Evolutionary conservation across 2,797 vertebrate genomes (phyloP), one percentile per base, ranked within the genome.

Genomic region (Lagocephalus sceleratus): DNA sequence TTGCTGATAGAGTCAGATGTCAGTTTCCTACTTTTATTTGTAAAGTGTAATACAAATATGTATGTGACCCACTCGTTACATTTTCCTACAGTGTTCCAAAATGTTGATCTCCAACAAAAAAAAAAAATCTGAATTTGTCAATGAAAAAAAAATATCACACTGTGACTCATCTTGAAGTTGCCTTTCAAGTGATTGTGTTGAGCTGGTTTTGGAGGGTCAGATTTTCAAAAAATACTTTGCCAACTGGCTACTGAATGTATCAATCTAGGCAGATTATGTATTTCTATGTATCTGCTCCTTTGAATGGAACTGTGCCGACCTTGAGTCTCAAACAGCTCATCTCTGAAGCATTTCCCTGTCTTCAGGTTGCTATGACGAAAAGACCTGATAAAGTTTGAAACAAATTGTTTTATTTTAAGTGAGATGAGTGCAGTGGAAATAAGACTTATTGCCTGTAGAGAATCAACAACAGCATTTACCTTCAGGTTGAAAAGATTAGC

Each of bases 221-320:
- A 32, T 66, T 60, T 42, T n/a, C 16, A 17, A 42, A 11, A 19
- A 42, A 42, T n/a, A 19, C 14, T 48, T 32, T 57, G 58, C 75
- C 68, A 23, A 47, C 54, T 72, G 70, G 73, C 77, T 20, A 49
- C 73, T 85, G 87, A 89, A 88, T 90, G 87, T 88, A 88, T 84
- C 80, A 78, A 46, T 26, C 3, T 35, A 45, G 63, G 51, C 56
- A 70, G 59, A 71, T 54, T 25, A 53, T 58, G 41, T 60, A 63
- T 68, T 65, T 55, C 67, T 65, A 54, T 49, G 46, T 56, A 64
- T 10, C 58, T 43, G 58, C 53, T 51, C 60, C 29, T 57, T 40
- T 49, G 42, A 72, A 57, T 42, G 50, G 63, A 46, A 43, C 57
- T 60, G 61, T 51, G 53, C 44, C 12, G 47, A 46, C 17, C 23